These are phyloP conservation scores for Antennarius maculatus DNA, from an alignment of 2,797 vertebrate genomes.

Conservation along the genomic window DNA sequence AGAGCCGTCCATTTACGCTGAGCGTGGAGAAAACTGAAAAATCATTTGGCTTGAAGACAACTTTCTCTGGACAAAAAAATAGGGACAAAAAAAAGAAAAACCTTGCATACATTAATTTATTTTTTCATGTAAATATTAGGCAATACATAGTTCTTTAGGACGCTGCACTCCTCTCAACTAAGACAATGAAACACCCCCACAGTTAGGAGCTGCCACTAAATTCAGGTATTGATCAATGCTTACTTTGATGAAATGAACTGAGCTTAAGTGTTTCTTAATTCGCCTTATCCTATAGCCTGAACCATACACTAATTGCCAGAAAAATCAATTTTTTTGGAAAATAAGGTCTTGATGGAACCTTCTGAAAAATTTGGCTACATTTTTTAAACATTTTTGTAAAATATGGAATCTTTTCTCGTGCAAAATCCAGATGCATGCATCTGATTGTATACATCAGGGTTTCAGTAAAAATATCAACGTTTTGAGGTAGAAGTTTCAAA, in stretches of 20 bases:
- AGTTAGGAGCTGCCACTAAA: conserved; percentile 10
- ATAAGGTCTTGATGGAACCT: no score
- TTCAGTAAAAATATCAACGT: no score
- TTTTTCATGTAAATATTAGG: background rate
- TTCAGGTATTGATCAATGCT: conserved; percentile 3
- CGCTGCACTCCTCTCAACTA: conserved; percentile 7
- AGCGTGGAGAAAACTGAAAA: conserved; percentile 96
- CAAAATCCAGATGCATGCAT: no score
- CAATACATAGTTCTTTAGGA: no score
- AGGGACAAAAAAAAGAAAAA: background rate
- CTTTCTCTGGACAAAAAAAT: conserved; percentile 86
- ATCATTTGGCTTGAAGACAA: conserved; percentile 91
- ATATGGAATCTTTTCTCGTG: no score
- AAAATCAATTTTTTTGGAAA: no score
- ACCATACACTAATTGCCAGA: no score
- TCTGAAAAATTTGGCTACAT: no score
- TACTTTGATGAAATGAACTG: conserved; percentile 5
- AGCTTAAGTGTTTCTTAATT: conserved; percentile 23
- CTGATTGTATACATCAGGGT: no score
- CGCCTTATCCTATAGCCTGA: background rate
- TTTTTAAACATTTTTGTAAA: no score
- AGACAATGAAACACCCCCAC: conserved; percentile 23
- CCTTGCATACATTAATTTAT: background rate
- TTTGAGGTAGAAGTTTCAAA: no score
- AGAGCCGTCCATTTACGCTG: conserved; percentile 92